Evolutionary conservation across 2,113 vertebrate genomes (phyloP).

Genomic region (Pterocles orientalis): DNA sequence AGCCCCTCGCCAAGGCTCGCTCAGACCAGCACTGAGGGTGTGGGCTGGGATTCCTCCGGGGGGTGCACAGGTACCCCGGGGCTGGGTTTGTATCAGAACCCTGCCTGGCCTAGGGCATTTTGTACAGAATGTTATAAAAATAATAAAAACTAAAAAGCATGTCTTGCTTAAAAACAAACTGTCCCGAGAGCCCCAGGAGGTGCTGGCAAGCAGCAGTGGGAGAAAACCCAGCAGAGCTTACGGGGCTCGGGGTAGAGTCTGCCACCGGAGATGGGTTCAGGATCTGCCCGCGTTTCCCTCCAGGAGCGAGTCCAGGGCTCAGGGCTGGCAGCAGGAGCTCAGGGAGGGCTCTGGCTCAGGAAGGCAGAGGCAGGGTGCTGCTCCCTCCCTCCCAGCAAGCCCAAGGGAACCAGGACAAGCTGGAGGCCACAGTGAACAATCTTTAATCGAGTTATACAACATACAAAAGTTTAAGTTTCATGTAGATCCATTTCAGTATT

Average conservation of each 20-base stretch:
- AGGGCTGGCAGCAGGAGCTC: neutral
- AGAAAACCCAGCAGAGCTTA: fast-evolving
- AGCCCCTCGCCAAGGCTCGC: neutral
- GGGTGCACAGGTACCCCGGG: neutral
- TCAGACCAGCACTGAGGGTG: neutral
- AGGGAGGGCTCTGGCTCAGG: neutral
- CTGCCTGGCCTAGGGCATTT: neutral
- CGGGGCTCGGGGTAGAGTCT: neutral
- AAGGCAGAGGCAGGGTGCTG: neutral
- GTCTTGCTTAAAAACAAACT: neutral
- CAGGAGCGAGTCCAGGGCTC: neutral
- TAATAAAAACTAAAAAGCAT: neutral
- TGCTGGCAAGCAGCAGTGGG: neutral
- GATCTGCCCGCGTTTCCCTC: neutral
- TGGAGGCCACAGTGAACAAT: neutral
- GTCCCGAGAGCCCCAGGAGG: fast-evolving
- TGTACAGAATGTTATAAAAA: neutral
- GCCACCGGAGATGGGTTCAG: neutral
- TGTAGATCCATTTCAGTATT: neutral
- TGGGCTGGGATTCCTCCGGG: neutral
- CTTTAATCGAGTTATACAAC: conserved; percentile 48
- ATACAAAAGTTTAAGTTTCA: conserved; percentile 40
- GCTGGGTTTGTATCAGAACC: neutral
- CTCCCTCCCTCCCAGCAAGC: neutral
- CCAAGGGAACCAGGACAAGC: neutral